A percentile compares a stretch with the other conserved stretches of the same genome.
phyloP scores from a whole-genome alignment of 2,888 invertebrate species.

The Sycophila texana region DNA sequence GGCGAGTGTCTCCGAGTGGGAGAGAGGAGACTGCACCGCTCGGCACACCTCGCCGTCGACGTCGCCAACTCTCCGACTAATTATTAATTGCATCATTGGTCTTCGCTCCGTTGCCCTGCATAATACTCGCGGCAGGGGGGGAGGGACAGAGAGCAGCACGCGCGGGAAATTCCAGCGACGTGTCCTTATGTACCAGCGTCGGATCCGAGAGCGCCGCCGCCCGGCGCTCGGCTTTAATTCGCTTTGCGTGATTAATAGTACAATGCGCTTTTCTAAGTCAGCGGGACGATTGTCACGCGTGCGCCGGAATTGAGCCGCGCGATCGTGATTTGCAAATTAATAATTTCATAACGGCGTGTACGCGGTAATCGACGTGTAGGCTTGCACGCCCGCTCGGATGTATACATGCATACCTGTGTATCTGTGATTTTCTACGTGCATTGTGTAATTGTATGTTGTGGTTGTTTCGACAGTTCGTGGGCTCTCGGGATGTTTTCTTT shows the following conservation, averaged over 20 bases:
- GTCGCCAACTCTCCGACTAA: conserved; percentile 27
- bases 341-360: conserved; percentile 29
- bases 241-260: conserved; percentile 39
- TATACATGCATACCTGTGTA: background rate
- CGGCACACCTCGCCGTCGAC: conserved; percentile 17
- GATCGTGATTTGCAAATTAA: conserved; percentile 45
- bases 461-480: background rate
- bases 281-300: conserved; percentile 34
- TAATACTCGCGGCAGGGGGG: background rate
- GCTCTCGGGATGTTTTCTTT: too few species aligned
- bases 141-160: background rate
- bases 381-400: background rate
- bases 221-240: conserved; percentile 20
- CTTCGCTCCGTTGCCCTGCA: conserved; percentile 21
- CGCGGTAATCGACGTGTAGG: background rate
- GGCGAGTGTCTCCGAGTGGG: background rate
- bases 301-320: background rate
- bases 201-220: background rate
- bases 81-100: conserved; percentile 52
- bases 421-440: too few species aligned
- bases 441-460: conserved; percentile 23
- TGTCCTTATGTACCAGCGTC: background rate
- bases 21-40: background rate
- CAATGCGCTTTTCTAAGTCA: background rate
- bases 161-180: conserved; percentile 34